Evolutionary conservation across 2,888 invertebrate genomes (phyloP).

Genomic region (Patella ulyssiponensis): DNA sequence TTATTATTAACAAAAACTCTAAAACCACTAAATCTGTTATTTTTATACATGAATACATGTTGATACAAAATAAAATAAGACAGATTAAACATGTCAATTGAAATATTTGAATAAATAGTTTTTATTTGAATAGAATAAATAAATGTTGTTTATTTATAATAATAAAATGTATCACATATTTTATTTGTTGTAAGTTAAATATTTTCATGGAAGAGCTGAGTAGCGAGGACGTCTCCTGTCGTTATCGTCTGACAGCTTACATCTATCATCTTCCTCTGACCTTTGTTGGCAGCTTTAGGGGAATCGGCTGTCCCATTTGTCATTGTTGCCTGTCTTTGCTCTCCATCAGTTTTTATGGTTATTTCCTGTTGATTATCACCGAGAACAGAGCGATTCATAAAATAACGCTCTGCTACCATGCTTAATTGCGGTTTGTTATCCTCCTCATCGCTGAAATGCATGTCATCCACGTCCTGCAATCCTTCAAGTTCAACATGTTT

Average conservation of each 20-base stretch:
- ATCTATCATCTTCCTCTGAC: constrained; percentile 47
- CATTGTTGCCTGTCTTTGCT: constrained; percentile 19
- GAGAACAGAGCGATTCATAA: constrained; percentile 68
- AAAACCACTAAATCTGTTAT: too few relatives aligned
- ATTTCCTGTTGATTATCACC: constrained; percentile 56
- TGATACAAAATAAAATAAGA: too few relatives aligned
- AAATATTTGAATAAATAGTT: too few relatives aligned
- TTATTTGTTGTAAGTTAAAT: constrained; percentile 33
- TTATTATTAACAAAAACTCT: too few relatives aligned
- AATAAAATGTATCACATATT: too few relatives aligned
- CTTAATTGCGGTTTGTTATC: constrained; percentile 59
- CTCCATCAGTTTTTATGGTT: constrained; percentile 22
- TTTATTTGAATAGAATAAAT: neutral
- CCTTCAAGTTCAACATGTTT: constrained; percentile 61
- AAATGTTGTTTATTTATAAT: neutral
- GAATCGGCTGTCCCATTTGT: constrained; percentile 28
- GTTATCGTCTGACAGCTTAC: constrained; percentile 70
- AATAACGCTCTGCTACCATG: constrained; percentile 69
- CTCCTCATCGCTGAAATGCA: constrained; percentile 59
- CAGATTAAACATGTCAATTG: too few relatives aligned
- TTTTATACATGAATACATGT: too few relatives aligned
- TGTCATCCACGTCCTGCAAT: constrained; percentile 62
- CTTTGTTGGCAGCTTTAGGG: constrained; percentile 2
- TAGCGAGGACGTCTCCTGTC: constrained; percentile 71
- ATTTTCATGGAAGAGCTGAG: constrained; percentile 71